Percentiles rank a stretch among this genome's conserved stretches.
Evolutionary conservation across 1,140 invertebrate species (phyloP).

Genomic region (Papilio glaucus): DNA sequence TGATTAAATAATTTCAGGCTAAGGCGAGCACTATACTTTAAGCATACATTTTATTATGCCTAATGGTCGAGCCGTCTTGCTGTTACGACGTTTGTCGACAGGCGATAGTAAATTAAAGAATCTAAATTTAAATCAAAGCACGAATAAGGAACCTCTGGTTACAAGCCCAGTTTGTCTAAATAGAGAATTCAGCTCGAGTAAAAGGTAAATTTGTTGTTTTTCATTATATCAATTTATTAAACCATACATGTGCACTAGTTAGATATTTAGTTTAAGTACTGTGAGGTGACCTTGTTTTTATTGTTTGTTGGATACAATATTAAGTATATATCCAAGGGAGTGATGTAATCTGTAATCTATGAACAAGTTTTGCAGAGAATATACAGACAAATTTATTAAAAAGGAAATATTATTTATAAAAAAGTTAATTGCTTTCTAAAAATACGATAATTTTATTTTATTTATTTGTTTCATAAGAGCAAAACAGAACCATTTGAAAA

Average conservation of each 20-base stretch:
- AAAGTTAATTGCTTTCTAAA: too few relatives aligned
- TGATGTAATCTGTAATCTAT: background rate
- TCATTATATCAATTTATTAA: background rate
- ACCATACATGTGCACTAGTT: background rate
- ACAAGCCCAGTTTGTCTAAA: conserved; percentile 62
- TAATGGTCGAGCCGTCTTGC: conserved; percentile 71
- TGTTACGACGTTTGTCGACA: conserved; percentile 74
- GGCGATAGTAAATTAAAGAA: conserved; percentile 74
- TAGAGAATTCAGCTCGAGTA: conserved; percentile 63
- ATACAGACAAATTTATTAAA: background rate
- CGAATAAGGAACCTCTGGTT: conserved; percentile 60
- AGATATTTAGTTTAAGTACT: background rate
- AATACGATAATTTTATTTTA: too few relatives aligned
- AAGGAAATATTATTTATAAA: too few relatives aligned
- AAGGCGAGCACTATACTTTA: conserved; percentile 30
- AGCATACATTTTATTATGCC: conserved; percentile 69
- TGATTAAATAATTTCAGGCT: conserved; percentile 10
- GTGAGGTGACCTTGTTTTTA: background rate
- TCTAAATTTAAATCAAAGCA: conserved; percentile 70
- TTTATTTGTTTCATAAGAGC: too few relatives aligned
- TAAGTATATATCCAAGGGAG: background rate
- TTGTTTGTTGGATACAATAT: background rate
- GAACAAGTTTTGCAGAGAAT: background rate
- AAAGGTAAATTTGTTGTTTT: conserved; percentile 60
- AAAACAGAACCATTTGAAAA: too few relatives aligned